Conservation (phyloP, 2,797 vertebrate genomes). For the Ciconia nigra region DNA sequence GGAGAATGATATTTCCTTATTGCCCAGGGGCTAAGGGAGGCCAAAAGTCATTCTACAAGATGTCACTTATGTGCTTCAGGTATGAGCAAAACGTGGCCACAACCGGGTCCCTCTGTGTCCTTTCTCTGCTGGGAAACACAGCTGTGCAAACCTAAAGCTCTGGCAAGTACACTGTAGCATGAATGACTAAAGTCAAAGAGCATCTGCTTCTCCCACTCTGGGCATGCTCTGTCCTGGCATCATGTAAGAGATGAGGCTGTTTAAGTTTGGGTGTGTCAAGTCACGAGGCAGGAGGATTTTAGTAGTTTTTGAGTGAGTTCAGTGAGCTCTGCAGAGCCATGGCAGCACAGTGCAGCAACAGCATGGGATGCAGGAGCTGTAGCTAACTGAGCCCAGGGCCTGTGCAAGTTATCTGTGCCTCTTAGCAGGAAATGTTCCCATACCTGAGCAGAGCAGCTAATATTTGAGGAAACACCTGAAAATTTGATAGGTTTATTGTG, state of each 20-base stretch:
- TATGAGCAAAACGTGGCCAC: neutral
- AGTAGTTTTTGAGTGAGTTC: neutral
- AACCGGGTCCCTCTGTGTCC: neutral
- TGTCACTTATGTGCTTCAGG: neutral
- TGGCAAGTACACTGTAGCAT: neutral
- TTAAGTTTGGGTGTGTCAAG: neutral
- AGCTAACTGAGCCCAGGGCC: neutral
- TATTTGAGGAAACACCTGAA: neutral
- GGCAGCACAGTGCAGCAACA: neutral
- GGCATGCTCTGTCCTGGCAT: neutral
- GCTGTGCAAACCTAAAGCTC: neutral
- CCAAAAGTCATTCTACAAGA: neutral
- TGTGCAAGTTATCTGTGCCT: neutral
- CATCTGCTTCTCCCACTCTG: neutral
- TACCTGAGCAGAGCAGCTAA: neutral
- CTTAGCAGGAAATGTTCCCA: neutral
- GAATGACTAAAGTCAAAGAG: too few relatives aligned
- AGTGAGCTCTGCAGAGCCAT: neutral
- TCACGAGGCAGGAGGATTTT: neutral
- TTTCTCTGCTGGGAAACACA: neutral
- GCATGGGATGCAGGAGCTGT: neutral
- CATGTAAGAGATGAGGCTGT: neutral
- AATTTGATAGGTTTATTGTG: neutral
- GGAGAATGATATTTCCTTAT: neutral
- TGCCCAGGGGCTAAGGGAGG: neutral